These are phyloP conservation scores for Seriola quinqueradiata DNA, from an alignment of 2,113 vertebrate species.

Conservation along the genomic window DNA sequence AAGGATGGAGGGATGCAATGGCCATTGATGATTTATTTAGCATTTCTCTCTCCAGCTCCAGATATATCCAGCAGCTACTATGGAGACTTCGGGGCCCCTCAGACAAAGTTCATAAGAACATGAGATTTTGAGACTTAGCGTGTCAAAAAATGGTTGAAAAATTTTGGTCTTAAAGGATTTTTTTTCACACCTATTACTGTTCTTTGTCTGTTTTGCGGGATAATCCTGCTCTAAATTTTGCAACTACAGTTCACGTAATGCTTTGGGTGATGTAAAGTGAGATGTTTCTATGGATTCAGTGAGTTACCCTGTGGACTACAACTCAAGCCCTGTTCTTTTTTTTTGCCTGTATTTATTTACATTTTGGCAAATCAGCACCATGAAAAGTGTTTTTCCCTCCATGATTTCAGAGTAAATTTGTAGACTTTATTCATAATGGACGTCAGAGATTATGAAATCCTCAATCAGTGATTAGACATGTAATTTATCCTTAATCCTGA, in stretches of 20 bases:
- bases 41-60: not conserved
- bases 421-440: too few species aligned
- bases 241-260: too few species aligned
- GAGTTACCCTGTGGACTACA: not conserved
- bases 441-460: too few species aligned
- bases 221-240: too few species aligned
- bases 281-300: not conserved
- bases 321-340: not conserved
- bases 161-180: too few species aligned
- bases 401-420: too few species aligned
- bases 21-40: not conserved
- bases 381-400: not conserved
- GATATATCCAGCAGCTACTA: not conserved
- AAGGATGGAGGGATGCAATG: too few species aligned
- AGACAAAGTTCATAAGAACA: not conserved
- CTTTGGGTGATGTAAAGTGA: not conserved
- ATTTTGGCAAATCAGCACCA: not conserved
- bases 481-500: conserved; percentile 2
- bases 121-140: not conserved
- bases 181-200: too few species aligned
- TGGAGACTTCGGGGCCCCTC: not conserved
- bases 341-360: too few species aligned
- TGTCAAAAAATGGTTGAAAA: not conserved
- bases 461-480: not conserved
- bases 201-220: too few species aligned